Conservation (phyloP, 2,113 vertebrate species). For the Gorilla gorilla region DNA sequence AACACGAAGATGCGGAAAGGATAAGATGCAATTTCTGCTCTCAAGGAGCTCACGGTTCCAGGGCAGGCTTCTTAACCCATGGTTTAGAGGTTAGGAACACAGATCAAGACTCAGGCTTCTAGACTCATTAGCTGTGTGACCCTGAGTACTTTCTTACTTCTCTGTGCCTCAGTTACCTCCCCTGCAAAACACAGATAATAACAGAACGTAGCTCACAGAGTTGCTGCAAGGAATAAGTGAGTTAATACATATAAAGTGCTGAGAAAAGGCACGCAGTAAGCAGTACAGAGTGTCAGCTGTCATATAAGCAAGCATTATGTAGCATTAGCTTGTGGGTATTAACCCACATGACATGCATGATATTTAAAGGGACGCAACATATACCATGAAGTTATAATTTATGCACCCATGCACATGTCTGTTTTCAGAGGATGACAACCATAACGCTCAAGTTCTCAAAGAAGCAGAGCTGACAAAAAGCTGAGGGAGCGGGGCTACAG, state of each 20-base stretch:
- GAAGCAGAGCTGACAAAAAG: not conserved
- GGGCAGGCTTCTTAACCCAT: not conserved
- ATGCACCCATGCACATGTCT: accelerated
- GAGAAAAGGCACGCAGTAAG: accelerated
- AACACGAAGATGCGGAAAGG: not conserved
- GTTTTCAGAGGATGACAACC: not conserved
- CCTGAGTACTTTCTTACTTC: too few species aligned
- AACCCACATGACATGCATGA: not conserved
- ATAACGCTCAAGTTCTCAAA: not conserved
- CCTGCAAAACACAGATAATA: not conserved
- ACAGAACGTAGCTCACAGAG: not conserved
- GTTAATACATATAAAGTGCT: not conserved
- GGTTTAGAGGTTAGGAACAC: not conserved
- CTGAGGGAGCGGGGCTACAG: not conserved
- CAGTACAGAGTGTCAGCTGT: accelerated
- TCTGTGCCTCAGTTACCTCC: not conserved
- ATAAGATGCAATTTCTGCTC: not conserved
- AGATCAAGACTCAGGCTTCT: not conserved
- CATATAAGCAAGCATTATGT: too few species aligned
- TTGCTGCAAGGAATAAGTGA: not conserved
- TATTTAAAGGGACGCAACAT: not conserved
- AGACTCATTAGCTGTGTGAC: not conserved
- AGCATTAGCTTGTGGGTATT: not conserved
- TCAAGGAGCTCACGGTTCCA: not conserved
- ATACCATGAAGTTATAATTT: not conserved